Evolutionary conservation across 2,888 invertebrate genomes (phyloP), one percentile per base, ranked within the genome.

Genomic region (Spilosoma lubricipeda): DNA sequence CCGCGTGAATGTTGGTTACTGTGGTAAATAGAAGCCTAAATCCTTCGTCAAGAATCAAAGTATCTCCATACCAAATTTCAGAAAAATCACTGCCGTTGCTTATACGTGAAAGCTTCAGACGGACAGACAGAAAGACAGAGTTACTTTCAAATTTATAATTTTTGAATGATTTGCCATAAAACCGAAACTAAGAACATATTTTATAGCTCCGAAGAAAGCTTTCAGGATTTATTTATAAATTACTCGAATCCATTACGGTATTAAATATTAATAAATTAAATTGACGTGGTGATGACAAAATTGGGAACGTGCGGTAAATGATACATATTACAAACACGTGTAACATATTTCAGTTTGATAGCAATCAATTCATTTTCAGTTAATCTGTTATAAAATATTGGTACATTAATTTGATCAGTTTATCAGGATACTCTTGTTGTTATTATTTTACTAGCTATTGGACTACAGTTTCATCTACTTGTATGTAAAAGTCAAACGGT

Each of bases 311-410:
- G n/a, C n/a, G 56, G n/a, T 56, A n/a, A 9, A 56, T n/a, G 56
- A 56, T n/a, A 27, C 8, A 59, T 13, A 27, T 59, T 13, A 59
- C 59, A 27, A 66, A 39, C 36, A 65, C 39, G 20, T 67, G 18
- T 76, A 81, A 77, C 63, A 73, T 76, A 77, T 79, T 82, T 75
- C 84, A 82, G 81, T 82, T 73, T 68, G 74, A 72, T 68, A 70
- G 72, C 71, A 82, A 83, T 84, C 80, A 73, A 70, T 79, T 73
- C 66, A 52, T 71, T 74, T 82, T 75, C 67, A 45, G 45, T 73
- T 30, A 27, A 48, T 75, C 79, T 81, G 72, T 77, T 77, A 18
- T n/a, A 36, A 59, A 71, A 59, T 59, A 59, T 59, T 5, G 13
- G 27, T 59, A 59, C 13, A 59, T 59, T 8, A 65, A 36, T 20